Evolutionary conservation across 1,140 invertebrate genomes (phyloP), one percentile per base, ranked within the genome.

Genomic region (Caenorhabditis briggsae): DNA sequence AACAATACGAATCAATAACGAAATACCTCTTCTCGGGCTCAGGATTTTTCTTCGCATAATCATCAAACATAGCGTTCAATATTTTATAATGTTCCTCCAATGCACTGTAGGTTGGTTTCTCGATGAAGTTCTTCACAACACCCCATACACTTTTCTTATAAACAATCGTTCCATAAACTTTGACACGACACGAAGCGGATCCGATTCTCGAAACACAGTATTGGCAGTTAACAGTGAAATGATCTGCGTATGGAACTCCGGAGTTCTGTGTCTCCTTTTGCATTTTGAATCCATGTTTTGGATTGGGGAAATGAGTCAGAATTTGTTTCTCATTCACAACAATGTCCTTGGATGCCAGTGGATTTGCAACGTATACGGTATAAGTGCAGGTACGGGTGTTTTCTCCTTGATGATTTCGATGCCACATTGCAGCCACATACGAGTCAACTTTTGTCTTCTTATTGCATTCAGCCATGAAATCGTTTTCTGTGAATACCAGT

Each of bases 301-400:
- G 70, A 53, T 82, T 56, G 6, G 70, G 8, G 12, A 82, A 43
- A 20, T 53, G 53, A 7, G 33, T 43, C 2, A 70, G 50, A 46
- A 61, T 55, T 61, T 87, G 86, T n/a, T 85, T 87, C 43, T 87
- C 86, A 23, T 85, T 87, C 53, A 87, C 86, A 33, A 84, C 25
- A 20, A 85, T 87, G 2, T 12, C 50, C 23, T 87, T 87, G 18
- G 86, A 43, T 5, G 82, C 86, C 58, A 87, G 50, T 9, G 86
- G 59, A 55, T 87, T 85, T 18, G 65, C 55, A 2, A 87, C 53
- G 33, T 43, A 64, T 46, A 87, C 56, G 5, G 48, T 87, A 53
- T 84, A 87, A 7, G 86, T 85, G 12, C 82, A 84, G 18, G 83
- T 84, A 11, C 86, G 48, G 7, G 58, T 50, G 41, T 84, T 56